A percentile compares a stretch with the other conserved stretches of the same genome.
phyloP scores from a whole-genome alignment of 1,140 invertebrate genomes.

The Hyphantria cunea region DNA sequence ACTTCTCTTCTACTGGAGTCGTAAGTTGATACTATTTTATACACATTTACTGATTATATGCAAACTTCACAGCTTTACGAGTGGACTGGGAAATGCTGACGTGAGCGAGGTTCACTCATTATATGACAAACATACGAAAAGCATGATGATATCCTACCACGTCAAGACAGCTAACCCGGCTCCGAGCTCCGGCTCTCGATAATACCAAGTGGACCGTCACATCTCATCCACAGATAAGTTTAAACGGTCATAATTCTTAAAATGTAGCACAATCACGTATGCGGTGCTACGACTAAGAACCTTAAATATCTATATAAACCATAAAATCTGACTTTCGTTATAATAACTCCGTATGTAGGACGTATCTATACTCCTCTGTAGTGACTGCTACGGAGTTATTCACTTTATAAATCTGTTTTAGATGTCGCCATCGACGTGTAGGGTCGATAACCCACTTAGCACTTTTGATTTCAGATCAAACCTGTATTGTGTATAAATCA shows the following conservation, averaged over 20 bases:
- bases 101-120: conserved; percentile 35
- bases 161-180: conserved; percentile 41
- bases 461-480: conserved; percentile 20
- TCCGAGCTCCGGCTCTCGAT: conserved; percentile 29
- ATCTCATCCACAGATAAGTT: conserved; percentile 43
- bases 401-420: too few relatives aligned
- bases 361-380: too few relatives aligned
- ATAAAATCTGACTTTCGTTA: neutral
- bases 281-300: neutral
- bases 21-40: conserved; percentile 10
- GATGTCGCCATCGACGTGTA: conserved; percentile 2
- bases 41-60: conserved; percentile 37
- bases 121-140: conserved; percentile 30
- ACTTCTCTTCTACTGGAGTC: neutral
- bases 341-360: too few relatives aligned
- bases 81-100: conserved; percentile 38
- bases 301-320: neutral
- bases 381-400: too few relatives aligned
- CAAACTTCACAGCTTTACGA: conserved; percentile 46
- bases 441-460: conserved; percentile 7
- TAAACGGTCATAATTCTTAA: conserved; percentile 20
- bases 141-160: conserved; percentile 39
- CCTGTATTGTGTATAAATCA: too few relatives aligned
- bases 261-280: too few relatives aligned
- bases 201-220: conserved; percentile 37